These are phyloP conservation scores for Rhyzopertha dominica DNA, from an alignment of 1,140 invertebrate genomes.

Conservation along the genomic window DNA sequence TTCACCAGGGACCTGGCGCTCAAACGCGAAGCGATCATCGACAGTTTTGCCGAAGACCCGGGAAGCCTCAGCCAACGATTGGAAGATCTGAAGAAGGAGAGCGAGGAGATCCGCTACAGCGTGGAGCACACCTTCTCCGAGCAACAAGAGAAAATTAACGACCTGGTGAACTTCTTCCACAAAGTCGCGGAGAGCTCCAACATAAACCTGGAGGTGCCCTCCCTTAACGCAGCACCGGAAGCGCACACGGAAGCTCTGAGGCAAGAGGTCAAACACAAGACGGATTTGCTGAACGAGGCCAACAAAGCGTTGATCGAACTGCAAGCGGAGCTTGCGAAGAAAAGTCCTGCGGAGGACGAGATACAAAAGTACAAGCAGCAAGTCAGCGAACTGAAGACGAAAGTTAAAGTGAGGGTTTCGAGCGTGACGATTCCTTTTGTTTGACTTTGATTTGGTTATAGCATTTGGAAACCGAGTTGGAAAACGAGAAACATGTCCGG, in stretches of 20 bases:
- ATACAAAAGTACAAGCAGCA: too few relatives aligned
- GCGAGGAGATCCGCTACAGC: constrained; percentile 22
- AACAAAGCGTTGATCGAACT: constrained; percentile 21
- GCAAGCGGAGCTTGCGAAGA: constrained; percentile 28
- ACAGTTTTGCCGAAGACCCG: constrained; percentile 25
- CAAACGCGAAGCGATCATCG: constrained; percentile 24
- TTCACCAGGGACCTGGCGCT: constrained; percentile 30
- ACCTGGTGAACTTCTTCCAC: constrained; percentile 30
- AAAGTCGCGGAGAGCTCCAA: constrained; percentile 17
- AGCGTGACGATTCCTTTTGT: neutral
- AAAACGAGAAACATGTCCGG: constrained; percentile 29
- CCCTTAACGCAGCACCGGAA: too few relatives aligned
- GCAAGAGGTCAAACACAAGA: constrained; percentile 25
- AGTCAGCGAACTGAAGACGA: constrained; percentile 28
- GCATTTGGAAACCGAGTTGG: constrained; percentile 34
- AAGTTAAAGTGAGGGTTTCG: constrained; percentile 24
- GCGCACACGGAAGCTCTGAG: too few relatives aligned
- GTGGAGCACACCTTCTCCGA: constrained; percentile 22
- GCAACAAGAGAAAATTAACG: constrained; percentile 26
- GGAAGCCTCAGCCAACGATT: constrained; percentile 24
- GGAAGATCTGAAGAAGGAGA: constrained; percentile 25
- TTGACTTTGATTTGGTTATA: constrained; percentile 21
- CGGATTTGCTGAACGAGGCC: constrained; percentile 23
- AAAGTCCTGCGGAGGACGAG: constrained; percentile 22
- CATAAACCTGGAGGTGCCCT: constrained; percentile 20